These are phyloP conservation scores for Danio jaintianensis DNA, from an alignment of 2,797 vertebrate species.

Conservation along the genomic window DNA sequence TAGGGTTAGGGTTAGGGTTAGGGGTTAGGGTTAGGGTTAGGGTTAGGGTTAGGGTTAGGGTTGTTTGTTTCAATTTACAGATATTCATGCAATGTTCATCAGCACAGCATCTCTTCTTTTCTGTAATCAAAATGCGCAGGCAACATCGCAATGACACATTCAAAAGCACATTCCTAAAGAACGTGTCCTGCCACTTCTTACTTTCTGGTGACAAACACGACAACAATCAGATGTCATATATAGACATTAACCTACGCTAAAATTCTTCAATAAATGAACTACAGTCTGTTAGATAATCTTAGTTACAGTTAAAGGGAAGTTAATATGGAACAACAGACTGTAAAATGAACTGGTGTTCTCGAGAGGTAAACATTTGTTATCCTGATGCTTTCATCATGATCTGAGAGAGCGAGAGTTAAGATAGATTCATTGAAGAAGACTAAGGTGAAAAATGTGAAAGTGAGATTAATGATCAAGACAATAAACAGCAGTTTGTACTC, in stretches of 20 bases:
- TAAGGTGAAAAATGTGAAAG: background rate
- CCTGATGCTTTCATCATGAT: slow-evolving; percentile 13
- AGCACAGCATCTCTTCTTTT: background rate
- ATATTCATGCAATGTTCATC: background rate
- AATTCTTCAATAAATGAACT: background rate
- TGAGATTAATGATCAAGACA: background rate
- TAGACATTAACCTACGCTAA: background rate
- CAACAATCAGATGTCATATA: background rate
- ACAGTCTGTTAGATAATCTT: background rate
- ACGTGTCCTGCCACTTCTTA: slow-evolving; percentile 47
- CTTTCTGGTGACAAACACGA: slow-evolving; percentile 12
- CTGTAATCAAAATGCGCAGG: background rate
- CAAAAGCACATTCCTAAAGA: slow-evolving; percentile 53
- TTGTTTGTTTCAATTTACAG: background rate
- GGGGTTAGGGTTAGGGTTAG: too few species aligned
- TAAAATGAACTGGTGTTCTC: slow-evolving; percentile 4
- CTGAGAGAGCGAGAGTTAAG: background rate
- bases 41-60: too few species aligned
- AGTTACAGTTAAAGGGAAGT: background rate
- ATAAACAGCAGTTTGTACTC: background rate
- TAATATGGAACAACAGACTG: background rate
- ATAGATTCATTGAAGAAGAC: background rate
- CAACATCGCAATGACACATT: slow-evolving; percentile 25
- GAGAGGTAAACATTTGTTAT: slow-evolving; percentile 24
- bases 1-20: too few species aligned